A percentile compares a stretch with the other conserved stretches of the same genome.
Evolutionary conservation across 2,113 vertebrate species (phyloP).

Genomic region (Lagopus leucura): DNA sequence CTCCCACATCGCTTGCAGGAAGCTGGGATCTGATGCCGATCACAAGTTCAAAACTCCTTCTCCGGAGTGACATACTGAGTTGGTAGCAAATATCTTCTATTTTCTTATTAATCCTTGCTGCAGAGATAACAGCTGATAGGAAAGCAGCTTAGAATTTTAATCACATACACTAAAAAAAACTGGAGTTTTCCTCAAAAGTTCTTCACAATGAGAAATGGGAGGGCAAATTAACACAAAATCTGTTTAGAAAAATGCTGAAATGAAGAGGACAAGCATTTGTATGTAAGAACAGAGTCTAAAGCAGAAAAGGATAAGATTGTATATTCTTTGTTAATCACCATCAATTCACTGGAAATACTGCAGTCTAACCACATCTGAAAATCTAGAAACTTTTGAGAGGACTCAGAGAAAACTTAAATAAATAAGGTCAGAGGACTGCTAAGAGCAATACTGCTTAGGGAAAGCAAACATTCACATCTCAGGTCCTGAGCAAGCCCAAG

Average conservation of each 20-base stretch:
- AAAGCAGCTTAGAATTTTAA: conserved; percentile 35
- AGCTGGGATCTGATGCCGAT: conserved; percentile 16
- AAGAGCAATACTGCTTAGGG: neutral
- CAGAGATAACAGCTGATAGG: conserved; percentile 41
- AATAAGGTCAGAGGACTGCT: neutral
- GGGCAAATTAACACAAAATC: conserved; percentile 54
- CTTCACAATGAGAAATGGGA: conserved; percentile 43
- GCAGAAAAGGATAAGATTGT: neutral
- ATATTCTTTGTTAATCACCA: neutral
- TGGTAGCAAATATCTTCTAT: conserved; percentile 36
- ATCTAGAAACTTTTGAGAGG: neutral
- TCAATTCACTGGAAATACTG: neutral
- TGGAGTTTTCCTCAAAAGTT: conserved; percentile 46
- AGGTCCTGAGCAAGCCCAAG: neutral
- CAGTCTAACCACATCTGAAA: neutral
- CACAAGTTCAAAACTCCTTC: conserved; percentile 35
- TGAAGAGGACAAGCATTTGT: neutral
- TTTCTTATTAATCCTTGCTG: conserved; percentile 49
- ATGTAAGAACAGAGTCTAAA: neutral
- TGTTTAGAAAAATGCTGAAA: conserved; percentile 35
- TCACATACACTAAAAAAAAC: conserved; percentile 2
- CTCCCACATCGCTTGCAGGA: conserved; percentile 58
- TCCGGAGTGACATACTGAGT: conserved; percentile 22
- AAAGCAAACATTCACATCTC: neutral
- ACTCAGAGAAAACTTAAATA: neutral